Conservation (phyloP, 2,113 vertebrate genomes). For the Crotalus viridis region DNA sequence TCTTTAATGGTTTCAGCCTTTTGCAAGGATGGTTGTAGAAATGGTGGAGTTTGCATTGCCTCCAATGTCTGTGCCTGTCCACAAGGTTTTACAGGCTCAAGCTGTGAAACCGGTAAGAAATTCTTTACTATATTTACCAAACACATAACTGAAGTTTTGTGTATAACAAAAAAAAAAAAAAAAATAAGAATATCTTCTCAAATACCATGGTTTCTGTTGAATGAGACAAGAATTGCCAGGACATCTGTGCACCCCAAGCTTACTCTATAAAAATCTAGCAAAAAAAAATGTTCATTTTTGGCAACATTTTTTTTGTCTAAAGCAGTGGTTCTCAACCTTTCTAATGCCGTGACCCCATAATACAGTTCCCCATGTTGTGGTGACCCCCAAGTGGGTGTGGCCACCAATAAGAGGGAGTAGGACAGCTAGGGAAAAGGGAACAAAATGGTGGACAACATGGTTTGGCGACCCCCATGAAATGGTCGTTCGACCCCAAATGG, state of each 20-base stretch:
- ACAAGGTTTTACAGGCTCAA: conserved; percentile 91
- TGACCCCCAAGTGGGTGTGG: too few relatives aligned
- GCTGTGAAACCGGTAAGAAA: conserved; percentile 91
- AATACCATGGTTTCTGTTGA: neutral
- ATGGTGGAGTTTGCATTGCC: conserved; percentile 90
- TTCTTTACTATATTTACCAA: conserved; percentile 32
- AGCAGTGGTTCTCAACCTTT: too few relatives aligned
- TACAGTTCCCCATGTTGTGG: too few relatives aligned
- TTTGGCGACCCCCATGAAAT: too few relatives aligned
- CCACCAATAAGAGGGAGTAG: too few relatives aligned
- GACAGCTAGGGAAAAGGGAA: too few relatives aligned
- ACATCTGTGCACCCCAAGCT: neutral
- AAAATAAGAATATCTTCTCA: neutral
- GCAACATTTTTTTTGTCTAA: neutral
- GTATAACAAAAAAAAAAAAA: neutral
- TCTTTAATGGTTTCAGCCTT: conserved; percentile 80
- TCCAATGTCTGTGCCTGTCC: conserved; percentile 92
- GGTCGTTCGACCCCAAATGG: too few relatives aligned
- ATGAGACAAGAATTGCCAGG: neutral
- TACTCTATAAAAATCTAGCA: neutral
- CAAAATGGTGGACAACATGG: too few relatives aligned
- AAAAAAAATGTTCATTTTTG: neutral
- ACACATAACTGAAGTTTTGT: neutral
- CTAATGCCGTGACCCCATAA: too few relatives aligned
- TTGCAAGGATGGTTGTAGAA: conserved; percentile 92